A percentile compares a stretch with the other conserved stretches of the same genome.
Evolutionary conservation across 2,113 vertebrate genomes (phyloP).

Genomic region (Holacanthus passer): DNA sequence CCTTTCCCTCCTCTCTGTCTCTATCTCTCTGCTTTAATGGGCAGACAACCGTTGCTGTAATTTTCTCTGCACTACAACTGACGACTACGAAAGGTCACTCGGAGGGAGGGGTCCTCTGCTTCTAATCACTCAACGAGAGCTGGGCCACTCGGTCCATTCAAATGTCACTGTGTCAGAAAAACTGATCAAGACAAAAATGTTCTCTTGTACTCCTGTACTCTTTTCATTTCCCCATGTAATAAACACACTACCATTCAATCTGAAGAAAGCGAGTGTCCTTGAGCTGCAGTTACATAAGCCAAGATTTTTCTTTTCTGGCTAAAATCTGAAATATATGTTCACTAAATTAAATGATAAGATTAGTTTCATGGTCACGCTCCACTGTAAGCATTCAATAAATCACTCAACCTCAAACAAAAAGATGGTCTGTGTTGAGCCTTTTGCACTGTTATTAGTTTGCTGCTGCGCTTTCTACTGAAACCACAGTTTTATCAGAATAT

Average conservation of each 20-base stretch:
- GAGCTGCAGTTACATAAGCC: conserved; percentile 12
- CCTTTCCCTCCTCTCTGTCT: conserved; percentile 55
- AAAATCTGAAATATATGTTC: conserved; percentile 18
- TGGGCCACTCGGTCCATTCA: conserved; percentile 44
- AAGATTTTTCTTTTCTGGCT: neutral
- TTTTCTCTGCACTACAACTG: conserved; percentile 64
- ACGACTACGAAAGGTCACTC: conserved; percentile 68
- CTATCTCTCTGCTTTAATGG: conserved; percentile 42
- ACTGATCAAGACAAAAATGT: conserved; percentile 38
- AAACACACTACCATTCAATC: neutral
- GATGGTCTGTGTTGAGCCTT: neutral
- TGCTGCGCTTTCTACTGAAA: conserved; percentile 3
- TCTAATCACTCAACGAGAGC: conserved; percentile 59
- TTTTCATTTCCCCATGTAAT: neutral
- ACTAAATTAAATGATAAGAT: neutral
- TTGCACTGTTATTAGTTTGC: neutral
- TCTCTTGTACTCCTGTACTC: neutral
- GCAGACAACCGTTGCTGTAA: conserved; percentile 60
- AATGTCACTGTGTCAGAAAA: conserved; percentile 56
- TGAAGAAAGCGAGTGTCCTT: neutral
- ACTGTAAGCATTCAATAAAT: neutral
- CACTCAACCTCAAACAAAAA: neutral
- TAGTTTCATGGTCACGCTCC: neutral
- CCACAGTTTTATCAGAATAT: conserved; percentile 18
- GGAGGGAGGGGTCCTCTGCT: conserved; percentile 33